A percentile compares a stretch with the other conserved stretches of the same genome.
Evolutionary conservation across 2,113 vertebrate genomes (phyloP).

Genomic region (Coreoperca whiteheadi): DNA sequence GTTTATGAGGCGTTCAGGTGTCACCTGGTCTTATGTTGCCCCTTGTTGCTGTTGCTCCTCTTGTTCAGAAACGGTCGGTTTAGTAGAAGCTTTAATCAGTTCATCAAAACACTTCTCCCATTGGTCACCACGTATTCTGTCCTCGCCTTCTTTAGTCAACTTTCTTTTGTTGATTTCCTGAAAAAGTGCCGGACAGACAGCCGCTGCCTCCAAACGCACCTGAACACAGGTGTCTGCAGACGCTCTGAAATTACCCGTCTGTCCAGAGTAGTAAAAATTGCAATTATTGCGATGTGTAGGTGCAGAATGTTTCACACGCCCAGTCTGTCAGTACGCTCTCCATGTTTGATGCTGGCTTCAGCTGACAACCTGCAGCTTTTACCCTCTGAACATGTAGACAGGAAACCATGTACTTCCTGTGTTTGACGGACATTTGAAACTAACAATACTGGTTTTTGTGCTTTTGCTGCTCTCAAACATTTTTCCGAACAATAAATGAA

Average conservation of each 20-base stretch:
- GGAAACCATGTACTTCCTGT: not conserved
- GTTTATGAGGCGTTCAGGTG: too few species aligned
- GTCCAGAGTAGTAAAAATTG: not conserved
- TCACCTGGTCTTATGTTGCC: accelerated
- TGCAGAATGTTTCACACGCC: not conserved
- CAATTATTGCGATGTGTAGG: not conserved
- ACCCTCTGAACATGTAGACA: not conserved
- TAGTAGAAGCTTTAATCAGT: not conserved
- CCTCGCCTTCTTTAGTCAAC: accelerated
- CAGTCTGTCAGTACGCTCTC: not conserved
- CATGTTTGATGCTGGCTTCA: not conserved
- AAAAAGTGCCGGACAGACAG: not conserved
- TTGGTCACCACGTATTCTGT: accelerated
- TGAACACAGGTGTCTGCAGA: not conserved
- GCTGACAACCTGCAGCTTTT: not conserved
- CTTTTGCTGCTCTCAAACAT: too few species aligned
- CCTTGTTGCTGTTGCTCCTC: too few species aligned
- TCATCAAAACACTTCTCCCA: not conserved
- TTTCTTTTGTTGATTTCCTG: accelerated
- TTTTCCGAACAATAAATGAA: too few species aligned
- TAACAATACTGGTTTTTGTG: too few species aligned
- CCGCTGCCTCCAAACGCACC: too few species aligned
- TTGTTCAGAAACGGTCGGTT: not conserved
- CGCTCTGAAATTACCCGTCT: not conserved
- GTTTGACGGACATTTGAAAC: too few species aligned